phyloP scores from a whole-genome alignment of 2,797 vertebrate species.

The Peromyscus attwateri region DNA sequence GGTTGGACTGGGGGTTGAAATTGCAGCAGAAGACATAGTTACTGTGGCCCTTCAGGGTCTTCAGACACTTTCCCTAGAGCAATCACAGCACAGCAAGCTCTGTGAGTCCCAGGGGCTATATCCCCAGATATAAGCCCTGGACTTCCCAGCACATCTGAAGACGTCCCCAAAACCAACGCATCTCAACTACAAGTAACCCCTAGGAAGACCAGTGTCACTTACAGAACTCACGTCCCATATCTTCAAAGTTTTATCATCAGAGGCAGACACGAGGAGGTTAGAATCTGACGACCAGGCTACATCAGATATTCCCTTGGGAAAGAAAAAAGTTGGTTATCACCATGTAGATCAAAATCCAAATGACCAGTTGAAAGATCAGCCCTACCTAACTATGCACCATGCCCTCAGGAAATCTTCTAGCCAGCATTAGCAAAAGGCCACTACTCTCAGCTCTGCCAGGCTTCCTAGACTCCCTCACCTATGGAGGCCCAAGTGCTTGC shows the following conservation, averaged over 20 bases:
- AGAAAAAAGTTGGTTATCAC: not conserved
- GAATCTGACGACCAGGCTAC: slow-evolving; percentile 99
- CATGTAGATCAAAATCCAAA: fast-evolving
- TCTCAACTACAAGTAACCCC: not conserved
- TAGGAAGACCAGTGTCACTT: slow-evolving; percentile 68
- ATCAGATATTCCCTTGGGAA: slow-evolving; percentile 96
- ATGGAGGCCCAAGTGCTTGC: not conserved
- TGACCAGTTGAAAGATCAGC: not conserved
- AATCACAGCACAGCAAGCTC: not conserved
- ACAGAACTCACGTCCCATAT: slow-evolving; percentile 99
- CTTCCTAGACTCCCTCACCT: not conserved
- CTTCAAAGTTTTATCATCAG: slow-evolving; percentile 98
- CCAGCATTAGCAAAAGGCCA: fast-evolving
- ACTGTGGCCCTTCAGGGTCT: slow-evolving; percentile 99
- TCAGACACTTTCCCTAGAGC: slow-evolving; percentile 97
- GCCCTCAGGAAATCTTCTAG: not conserved
- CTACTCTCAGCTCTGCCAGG: not conserved
- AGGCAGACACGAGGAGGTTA: slow-evolving; percentile 98
- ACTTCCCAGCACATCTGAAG: not conserved
- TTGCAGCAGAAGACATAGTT: slow-evolving; percentile 99
- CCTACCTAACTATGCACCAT: not conserved
- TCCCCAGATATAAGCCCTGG: not conserved
- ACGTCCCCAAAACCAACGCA: fast-evolving
- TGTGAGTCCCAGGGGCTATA: not conserved
- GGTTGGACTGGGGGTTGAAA: slow-evolving; percentile 99